Percentiles rank a stretch among this genome's conserved stretches.
phyloP scores from a whole-genome alignment of 2,888 invertebrate genomes.

The Dicyrtoma fusca region DNA sequence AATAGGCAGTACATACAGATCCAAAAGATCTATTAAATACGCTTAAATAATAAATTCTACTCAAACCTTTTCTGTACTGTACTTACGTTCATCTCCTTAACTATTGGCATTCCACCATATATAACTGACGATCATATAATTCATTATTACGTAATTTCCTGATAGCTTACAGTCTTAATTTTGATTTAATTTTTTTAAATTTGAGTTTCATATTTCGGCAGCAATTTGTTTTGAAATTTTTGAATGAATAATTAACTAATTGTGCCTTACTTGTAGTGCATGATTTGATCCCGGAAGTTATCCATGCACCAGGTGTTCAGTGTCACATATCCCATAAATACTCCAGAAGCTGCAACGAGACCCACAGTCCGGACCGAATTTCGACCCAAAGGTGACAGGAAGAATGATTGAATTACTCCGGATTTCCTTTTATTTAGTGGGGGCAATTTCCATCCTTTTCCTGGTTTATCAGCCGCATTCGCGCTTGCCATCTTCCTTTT shows the following conservation, averaged over 20 bases:
- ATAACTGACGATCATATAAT: no score
- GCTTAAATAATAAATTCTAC: no score
- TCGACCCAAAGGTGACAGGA: conserved; percentile 48
- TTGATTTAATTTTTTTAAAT: not conserved
- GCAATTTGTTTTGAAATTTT: conserved; percentile 32
- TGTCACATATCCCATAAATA: conserved; percentile 61
- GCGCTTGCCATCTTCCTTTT: no score
- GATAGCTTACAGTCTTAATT: no score
- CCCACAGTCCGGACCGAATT: conserved; percentile 63
- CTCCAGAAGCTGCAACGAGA: conserved; percentile 45
- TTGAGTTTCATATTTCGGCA: not conserved
- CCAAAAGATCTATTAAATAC: no score
- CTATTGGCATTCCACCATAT: not conserved
- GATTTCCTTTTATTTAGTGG: no score
- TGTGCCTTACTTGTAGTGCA: conserved; percentile 67
- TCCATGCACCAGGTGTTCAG: conserved; percentile 69
- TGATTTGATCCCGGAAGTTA: conserved; percentile 68
- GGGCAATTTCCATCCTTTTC: no score
- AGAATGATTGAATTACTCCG: not conserved
- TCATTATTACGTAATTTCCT: no score
- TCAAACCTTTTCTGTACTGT: no score
- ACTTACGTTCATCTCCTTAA: no score
- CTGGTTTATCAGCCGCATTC: no score
- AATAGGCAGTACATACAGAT: no score
- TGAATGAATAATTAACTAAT: conserved; percentile 19